These are phyloP conservation scores for Nasua narica DNA, from an alignment of 2,797 vertebrate species.

Conservation along the genomic window DNA sequence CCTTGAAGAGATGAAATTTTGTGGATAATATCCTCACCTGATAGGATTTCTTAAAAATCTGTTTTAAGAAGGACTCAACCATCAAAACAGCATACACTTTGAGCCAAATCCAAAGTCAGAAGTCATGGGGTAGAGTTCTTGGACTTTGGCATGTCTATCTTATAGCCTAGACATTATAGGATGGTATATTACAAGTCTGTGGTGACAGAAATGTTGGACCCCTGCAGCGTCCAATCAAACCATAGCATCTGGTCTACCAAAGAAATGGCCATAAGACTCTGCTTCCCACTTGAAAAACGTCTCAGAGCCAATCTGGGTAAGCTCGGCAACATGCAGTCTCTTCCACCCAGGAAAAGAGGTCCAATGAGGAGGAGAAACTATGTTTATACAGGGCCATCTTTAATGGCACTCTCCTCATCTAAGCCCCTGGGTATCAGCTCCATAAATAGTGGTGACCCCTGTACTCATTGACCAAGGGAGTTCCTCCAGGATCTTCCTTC, in stretches of 20 bases:
- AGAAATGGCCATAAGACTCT: neutral
- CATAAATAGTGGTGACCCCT: neutral
- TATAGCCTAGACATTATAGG: neutral
- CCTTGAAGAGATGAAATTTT: neutral
- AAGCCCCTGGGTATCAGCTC: neutral
- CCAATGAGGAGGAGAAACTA: neutral
- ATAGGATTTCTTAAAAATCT: neutral
- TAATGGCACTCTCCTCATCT: neutral
- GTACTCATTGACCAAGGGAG: neutral
- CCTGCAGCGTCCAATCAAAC: neutral
- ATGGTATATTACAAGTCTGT: neutral
- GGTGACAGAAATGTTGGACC: neutral
- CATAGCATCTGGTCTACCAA: neutral
- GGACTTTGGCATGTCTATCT: too few species aligned
- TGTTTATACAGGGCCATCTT: neutral
- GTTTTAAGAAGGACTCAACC: neutral
- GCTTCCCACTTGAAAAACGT: neutral
- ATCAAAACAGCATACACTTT: neutral
- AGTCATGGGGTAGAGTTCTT: neutral
- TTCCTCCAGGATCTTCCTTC: neutral
- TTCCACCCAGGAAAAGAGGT: neutral
- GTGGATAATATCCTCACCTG: neutral
- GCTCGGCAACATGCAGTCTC: neutral
- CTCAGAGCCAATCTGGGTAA: neutral
- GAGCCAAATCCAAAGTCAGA: neutral